Evolutionary conservation across 2,888 invertebrate species (phyloP), one percentile per base, ranked within the genome.

Genomic region (Tipula lateralis): DNA sequence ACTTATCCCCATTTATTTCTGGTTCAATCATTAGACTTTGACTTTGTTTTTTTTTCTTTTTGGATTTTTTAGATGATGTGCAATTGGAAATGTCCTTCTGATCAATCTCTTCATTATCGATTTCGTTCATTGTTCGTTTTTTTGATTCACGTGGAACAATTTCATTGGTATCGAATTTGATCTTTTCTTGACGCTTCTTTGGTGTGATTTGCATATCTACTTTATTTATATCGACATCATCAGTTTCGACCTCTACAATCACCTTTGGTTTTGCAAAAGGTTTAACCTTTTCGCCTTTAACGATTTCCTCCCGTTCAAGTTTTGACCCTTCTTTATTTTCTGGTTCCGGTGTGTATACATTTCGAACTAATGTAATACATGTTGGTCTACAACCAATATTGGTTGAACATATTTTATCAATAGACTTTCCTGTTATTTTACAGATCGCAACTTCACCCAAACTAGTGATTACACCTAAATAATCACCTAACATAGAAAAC

Each of bases 361-460:
- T 91, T 88, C 90, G 91, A 86, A 93, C 91, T 34, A 95, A 89
- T 84, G 92, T 91, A 84, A 96, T 89, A 88, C 95, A 95, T 16
- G 95, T 95, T 13, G 96, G 93, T 87, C 96, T 92, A 88, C 95
- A 95, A 3, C 93, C 93, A 83, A 93, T 92, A 88, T 92, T 93
- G n/a, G 91, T 90, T 85, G 91, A 91, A 50, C 93, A 92, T 29
- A 84, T 88, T 87, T 86, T 94, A 89, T 88, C 93, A 91, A 87
- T 89, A 87, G 87, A 93, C 87, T 87, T 89, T 85, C 87, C 87
- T 86, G 87, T 89, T 3, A 87, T 88, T 86, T 89, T 91, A 95
- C 95, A 97, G 0, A 96, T 89, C 90, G 95, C 95, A 83, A 97
- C 91, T 88, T 94, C 93, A 0, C 97, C 97, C 85, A 93, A 92